phyloP scores from a whole-genome alignment of 2,113 vertebrate species.

The Phoenicopterus ruber region DNA sequence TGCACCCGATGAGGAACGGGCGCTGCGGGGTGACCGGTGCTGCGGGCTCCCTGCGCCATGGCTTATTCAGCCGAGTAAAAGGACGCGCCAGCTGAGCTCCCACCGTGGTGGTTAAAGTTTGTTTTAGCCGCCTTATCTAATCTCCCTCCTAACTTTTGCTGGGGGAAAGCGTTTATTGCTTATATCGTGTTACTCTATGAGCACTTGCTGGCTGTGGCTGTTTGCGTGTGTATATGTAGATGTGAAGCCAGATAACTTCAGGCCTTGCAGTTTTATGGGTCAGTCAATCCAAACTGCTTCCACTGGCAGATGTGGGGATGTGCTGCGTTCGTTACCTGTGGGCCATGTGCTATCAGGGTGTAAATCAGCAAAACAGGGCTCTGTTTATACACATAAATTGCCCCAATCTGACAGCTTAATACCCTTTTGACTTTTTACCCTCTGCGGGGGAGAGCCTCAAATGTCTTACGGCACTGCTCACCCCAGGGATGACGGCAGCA shows the following conservation, averaged over 20 bases:
- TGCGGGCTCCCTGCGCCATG: fast-evolving
- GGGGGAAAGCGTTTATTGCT: constrained; percentile 69
- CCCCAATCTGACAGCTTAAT: constrained; percentile 70
- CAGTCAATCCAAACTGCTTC: constrained; percentile 68
- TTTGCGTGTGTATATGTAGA: constrained; percentile 62
- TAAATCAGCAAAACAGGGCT: constrained; percentile 68
- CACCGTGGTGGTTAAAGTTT: constrained; percentile 42
- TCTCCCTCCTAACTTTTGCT: constrained; percentile 66
- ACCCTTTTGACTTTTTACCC: constrained; percentile 69
- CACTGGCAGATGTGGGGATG: constrained; percentile 64
- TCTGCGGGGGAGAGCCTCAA: constrained; percentile 48
- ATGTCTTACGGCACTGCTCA: constrained; percentile 21
- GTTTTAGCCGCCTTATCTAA: constrained; percentile 68
- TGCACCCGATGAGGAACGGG: neutral
- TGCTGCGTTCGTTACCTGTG: constrained; percentile 60
- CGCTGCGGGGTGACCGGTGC: fast-evolving
- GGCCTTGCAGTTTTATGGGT: constrained; percentile 67
- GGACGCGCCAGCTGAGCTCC: neutral
- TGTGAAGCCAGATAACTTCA: constrained; percentile 65
- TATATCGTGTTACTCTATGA: constrained; percentile 61
- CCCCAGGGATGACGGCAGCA: neutral
- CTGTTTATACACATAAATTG: constrained; percentile 71
- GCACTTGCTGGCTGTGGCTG: constrained; percentile 49
- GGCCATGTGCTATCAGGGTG: constrained; percentile 61
- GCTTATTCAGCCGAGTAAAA: neutral